A percentile compares a stretch with the other conserved stretches of the same genome.
phyloP scores from a whole-genome alignment of 2,888 invertebrate species.

The Anagyrus pseudococci region DNA sequence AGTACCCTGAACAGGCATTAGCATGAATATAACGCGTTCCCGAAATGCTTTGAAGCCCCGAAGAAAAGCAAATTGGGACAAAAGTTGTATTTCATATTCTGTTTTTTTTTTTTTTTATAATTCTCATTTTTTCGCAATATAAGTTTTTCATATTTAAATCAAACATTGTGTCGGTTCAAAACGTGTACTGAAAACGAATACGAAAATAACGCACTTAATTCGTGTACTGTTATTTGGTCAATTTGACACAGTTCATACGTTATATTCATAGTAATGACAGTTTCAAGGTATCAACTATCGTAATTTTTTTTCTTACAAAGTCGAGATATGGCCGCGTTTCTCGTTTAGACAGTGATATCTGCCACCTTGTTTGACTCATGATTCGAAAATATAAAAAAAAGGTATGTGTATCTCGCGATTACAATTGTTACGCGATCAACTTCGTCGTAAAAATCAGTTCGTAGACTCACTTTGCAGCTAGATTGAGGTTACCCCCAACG shows the following conservation, averaged over 20 bases:
- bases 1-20: constrained; percentile 47
- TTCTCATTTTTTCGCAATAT: neutral
- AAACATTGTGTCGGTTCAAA: constrained; percentile 24
- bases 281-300: constrained; percentile 35
- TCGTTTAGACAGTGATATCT: constrained; percentile 47
- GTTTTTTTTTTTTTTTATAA: constrained; percentile 15
- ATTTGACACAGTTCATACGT: constrained; percentile 46
- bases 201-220: neutral
- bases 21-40: constrained; percentile 52
- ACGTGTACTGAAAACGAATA: constrained; percentile 22
- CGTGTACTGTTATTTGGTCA: constrained; percentile 46
- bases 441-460: constrained; percentile 25
- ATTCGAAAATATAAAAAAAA: constrained; percentile 34
- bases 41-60: constrained; percentile 56
- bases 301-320: constrained; percentile 34
- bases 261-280: constrained; percentile 48
- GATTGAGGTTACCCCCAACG: constrained; percentile 13
- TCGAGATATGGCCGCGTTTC: constrained; percentile 54
- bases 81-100: constrained; percentile 31
- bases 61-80: constrained; percentile 56
- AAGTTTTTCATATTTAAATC: neutral
- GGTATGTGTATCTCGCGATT: neutral
- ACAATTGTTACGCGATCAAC: neutral
- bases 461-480: constrained; percentile 32
- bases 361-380: constrained; percentile 16